Conservation (phyloP, 2,797 vertebrate species). For the Glossophaga mutica region DNA sequence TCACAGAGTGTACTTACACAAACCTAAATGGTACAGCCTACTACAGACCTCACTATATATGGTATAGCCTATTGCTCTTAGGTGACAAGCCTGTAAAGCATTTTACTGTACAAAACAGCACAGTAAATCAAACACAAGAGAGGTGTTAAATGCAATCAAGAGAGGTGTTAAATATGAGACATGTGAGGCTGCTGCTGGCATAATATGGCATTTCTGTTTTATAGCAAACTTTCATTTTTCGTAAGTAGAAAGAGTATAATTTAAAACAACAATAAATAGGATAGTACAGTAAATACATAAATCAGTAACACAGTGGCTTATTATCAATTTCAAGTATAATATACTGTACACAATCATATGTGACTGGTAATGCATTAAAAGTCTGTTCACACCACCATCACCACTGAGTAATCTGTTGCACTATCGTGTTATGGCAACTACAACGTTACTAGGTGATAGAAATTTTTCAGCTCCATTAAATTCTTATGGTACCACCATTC, state of each 20-base stretch:
- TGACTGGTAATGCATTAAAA: not conserved
- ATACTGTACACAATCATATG: not conserved
- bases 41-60: not conserved
- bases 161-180: not conserved
- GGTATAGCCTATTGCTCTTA: not conserved
- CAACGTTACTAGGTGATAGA: not conserved
- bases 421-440: not conserved
- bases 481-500: not conserved
- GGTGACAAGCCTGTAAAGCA: not conserved
- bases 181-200: not conserved
- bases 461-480: not conserved
- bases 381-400: not conserved
- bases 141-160: not conserved
- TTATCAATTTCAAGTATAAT: not conserved
- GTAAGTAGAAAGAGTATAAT: not conserved
- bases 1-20: not conserved
- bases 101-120: not conserved
- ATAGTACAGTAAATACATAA: not conserved
- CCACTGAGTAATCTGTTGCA: not conserved
- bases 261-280: not conserved
- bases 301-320: not conserved
- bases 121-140: not conserved
- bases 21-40: too few relatives aligned
- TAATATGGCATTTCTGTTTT: not conserved
- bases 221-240: not conserved